These are phyloP conservation scores for Chaitophorus viminalis DNA, from an alignment of 2,888 invertebrate species.

Conservation along the genomic window DNA sequence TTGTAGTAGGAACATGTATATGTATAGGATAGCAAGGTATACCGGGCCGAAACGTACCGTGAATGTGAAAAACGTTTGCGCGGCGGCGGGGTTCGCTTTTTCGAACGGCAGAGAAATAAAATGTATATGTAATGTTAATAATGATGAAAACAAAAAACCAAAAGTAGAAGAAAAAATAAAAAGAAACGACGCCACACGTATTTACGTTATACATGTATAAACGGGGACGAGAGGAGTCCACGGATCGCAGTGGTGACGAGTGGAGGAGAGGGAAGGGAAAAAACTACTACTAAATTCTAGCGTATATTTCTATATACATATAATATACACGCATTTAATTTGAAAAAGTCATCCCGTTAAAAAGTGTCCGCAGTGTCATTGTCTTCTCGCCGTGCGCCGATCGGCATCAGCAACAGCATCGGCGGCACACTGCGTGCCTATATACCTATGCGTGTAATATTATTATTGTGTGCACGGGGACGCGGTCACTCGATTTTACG, in stretches of 20 bases:
- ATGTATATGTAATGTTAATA: background rate
- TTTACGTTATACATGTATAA: background rate
- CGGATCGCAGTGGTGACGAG: background rate
- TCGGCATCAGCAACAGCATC: background rate
- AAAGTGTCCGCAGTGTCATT: constrained; percentile 57
- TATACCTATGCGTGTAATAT: no score
- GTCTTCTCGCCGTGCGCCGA: background rate
- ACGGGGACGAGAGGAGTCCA: constrained; percentile 23
- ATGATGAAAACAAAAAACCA: background rate
- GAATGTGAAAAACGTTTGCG: constrained; percentile 44
- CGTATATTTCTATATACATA: no score
- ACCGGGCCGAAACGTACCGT: constrained; percentile 49
- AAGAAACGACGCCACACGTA: constrained; percentile 10
- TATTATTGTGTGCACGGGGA: no score
- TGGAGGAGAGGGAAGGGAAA: background rate
- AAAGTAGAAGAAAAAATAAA: background rate
- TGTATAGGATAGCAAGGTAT: no score
- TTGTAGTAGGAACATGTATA: no score
- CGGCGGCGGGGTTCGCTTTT: background rate
- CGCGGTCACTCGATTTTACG: constrained; percentile 43
- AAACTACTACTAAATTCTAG: background rate
- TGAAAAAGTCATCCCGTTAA: constrained; percentile 57
- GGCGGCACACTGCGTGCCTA: background rate
- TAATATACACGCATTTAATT: no score
- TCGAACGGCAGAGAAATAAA: background rate